Evolutionary conservation across 2,797 vertebrate species (phyloP).

Genomic region (Siniperca undulata): DNA sequence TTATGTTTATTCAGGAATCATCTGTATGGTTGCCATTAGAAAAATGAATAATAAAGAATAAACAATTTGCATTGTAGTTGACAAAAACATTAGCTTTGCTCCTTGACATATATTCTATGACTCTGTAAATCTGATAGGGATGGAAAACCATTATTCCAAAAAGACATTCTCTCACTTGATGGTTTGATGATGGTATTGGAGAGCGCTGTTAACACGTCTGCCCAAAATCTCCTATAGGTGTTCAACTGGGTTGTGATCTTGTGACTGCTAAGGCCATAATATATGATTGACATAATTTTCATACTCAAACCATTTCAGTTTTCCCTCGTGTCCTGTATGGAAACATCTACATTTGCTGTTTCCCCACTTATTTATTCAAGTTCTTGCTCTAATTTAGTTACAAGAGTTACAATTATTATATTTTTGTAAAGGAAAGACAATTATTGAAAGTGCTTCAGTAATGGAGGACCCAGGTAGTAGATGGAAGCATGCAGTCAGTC

Average conservation of each 20-base stretch:
- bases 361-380: neutral
- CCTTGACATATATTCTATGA: neutral
- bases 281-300: neutral
- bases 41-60: neutral
- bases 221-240: neutral
- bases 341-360: neutral
- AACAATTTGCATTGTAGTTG: neutral
- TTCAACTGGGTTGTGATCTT: neutral
- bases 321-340: neutral
- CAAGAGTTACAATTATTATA: neutral
- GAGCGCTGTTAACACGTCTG: neutral
- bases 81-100: neutral
- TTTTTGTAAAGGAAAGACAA: neutral
- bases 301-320: neutral
- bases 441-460: neutral
- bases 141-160: neutral
- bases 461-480: slow-evolving; percentile 17
- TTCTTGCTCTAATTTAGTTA: too few species aligned
- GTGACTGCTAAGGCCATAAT: neutral
- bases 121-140: neutral
- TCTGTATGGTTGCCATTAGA: neutral
- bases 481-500: slow-evolving; percentile 19
- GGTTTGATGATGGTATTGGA: neutral
- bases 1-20: neutral
- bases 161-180: neutral